Evolutionary conservation across 2,888 invertebrate species (phyloP), one percentile per base, ranked within the genome.

Genomic region (Lithosia quadra): DNA sequence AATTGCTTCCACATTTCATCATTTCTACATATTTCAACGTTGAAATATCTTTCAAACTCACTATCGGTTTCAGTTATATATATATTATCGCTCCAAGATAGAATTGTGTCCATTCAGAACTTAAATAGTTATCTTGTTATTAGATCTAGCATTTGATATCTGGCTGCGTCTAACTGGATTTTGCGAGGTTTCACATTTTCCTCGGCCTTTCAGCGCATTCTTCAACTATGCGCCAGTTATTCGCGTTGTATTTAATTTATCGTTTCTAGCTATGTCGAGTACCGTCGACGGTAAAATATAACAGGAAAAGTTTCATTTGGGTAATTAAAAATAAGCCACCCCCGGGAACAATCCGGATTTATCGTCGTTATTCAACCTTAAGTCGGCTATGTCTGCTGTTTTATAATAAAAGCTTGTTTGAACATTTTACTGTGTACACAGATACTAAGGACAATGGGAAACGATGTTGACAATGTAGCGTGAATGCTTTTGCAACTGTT

Each of bases 281-380:
- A 84, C 87, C 85, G 85, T 81, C 90, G 87, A 84, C 84, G 86
- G 86, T 80, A 81, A 87, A 90, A 88, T 89, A 90, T 91, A 92
- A 92, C 91, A 90, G 90, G 89, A 90, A 93, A 92, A 92, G 90
- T 92, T 92, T 91, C 92, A 92, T 93, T 92, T 91, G 85, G 90
- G 90, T 94, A 93, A 93, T 93, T 93, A 93, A 93, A 93, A 93
- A 91, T 89, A 90, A 91, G 88, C 90, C 86, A 87, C 89, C 89
- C 88, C 75, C 73, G 88, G 87, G 88, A 87, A 90, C 88, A 86
- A 89, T 90, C 86, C 86, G 86, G 90, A 92, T 92, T 92, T 91
- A 91, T 91, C 86, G 88, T 87, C 86, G 85, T 86, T 89, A 88
- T 86, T 85, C 85, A 89, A 88, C 88, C 86, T 90, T 81, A 82